Conservation (phyloP, 35 echinoderm and acorn worm genomes). For the Anneissia japonica region DNA sequence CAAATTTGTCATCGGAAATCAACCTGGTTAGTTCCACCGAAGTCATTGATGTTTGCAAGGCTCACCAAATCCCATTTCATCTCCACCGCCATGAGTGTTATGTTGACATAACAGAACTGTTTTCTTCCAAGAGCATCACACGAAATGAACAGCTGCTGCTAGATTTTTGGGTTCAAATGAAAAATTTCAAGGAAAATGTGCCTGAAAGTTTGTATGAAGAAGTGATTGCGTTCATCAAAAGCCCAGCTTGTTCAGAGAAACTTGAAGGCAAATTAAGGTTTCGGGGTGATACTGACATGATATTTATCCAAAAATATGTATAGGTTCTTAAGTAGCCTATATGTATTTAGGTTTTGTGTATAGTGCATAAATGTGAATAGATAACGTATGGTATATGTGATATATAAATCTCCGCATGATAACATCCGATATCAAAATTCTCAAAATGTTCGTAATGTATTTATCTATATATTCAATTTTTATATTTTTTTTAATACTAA, state of each 20-base stretch:
- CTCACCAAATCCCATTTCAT: background rate
- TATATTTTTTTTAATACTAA: too few species aligned
- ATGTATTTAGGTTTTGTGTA: too few species aligned
- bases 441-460: too few species aligned
- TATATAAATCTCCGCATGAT: too few species aligned
- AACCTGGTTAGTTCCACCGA: background rate
- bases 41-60: background rate
- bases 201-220: background rate
- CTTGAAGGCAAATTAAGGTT: background rate
- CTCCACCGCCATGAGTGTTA: background rate
- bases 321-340: too few species aligned
- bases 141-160: background rate
- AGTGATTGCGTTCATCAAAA: background rate
- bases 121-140: background rate
- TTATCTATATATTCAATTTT: too few species aligned
- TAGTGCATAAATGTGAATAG: too few species aligned
- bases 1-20: background rate
- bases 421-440: too few species aligned
- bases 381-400: too few species aligned
- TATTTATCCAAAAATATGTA: background rate
- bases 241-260: background rate
- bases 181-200: background rate
- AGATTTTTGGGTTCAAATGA: background rate
- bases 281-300: background rate
- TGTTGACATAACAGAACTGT: background rate